Conservation (phyloP, 2,888 invertebrate species). For the Trypoxylon attenuatum region DNA sequence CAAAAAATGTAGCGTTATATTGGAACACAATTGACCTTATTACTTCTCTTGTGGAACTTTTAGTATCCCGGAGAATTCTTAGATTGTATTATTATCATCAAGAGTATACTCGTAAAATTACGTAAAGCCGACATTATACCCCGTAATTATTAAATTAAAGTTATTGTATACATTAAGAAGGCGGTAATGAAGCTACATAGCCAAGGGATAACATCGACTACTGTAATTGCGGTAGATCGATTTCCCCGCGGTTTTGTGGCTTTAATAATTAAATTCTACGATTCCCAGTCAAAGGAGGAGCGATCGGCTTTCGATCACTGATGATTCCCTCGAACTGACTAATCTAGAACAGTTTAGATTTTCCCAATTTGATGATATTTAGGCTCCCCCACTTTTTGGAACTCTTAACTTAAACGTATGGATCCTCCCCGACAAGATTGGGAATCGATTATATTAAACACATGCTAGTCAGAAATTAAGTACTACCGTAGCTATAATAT, state of each 20-base stretch:
- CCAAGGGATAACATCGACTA: not conserved
- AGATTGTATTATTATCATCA: slow-evolving; percentile 53
- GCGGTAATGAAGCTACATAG: slow-evolving; percentile 13
- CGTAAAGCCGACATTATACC: slow-evolving; percentile 56
- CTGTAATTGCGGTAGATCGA: no score
- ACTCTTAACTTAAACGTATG: not conserved
- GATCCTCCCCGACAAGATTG: slow-evolving; percentile 28
- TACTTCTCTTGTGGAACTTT: slow-evolving; percentile 40
- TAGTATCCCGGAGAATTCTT: slow-evolving; percentile 33
- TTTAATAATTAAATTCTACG: not conserved
- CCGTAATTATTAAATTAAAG: slow-evolving; percentile 32
- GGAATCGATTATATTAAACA: slow-evolving; percentile 60
- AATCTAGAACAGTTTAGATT: no score
- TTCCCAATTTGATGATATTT: not conserved
- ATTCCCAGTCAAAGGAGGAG: not conserved
- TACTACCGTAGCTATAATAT: slow-evolving; percentile 67
- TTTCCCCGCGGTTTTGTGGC: not conserved
- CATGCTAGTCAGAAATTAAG: slow-evolving; percentile 68
- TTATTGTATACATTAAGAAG: slow-evolving; percentile 29
- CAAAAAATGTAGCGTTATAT: slow-evolving; percentile 10
- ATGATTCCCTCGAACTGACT: not conserved
- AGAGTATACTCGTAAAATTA: slow-evolving; percentile 53
- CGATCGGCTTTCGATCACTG: not conserved
- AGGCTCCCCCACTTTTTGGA: not conserved
- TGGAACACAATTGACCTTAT: slow-evolving; percentile 35